Conservation (phyloP, 1,140 invertebrate species). For the Lasioglossum albipes region DNA sequence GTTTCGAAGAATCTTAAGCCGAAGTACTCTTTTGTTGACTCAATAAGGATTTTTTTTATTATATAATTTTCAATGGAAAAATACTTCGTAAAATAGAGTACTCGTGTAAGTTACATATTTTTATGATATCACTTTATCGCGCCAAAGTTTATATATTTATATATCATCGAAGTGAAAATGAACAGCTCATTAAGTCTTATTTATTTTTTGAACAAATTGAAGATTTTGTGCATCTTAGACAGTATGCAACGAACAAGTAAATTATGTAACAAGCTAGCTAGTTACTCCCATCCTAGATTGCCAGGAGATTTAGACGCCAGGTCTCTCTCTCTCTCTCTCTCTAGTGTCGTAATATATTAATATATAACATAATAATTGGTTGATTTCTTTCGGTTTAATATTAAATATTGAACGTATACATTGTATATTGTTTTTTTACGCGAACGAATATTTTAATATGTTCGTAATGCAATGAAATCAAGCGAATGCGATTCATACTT, state of each 20-base stretch:
- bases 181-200: neutral
- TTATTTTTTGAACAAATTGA: neutral
- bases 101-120: neutral
- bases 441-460: neutral
- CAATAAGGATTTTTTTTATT: conserved; percentile 21
- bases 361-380: neutral
- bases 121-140: neutral
- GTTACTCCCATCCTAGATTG: no score
- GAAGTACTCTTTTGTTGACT: conserved; percentile 1
- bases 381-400: neutral
- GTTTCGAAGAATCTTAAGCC: conserved; percentile 6
- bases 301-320: no score
- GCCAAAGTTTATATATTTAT: conserved; percentile 2
- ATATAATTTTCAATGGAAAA: conserved; percentile 11
- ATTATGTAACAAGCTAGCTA: neutral
- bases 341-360: no score
- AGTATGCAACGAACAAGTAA: neutral
- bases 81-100: neutral
- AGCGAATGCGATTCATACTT: neutral
- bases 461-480: neutral
- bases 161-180: neutral
- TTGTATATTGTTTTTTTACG: neutral
- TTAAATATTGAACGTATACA: neutral
- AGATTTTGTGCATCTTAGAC: neutral
- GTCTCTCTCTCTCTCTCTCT: no score